These are phyloP conservation scores for Pandemis heparana DNA, from an alignment of 2,888 invertebrate genomes.

Conservation along the genomic window DNA sequence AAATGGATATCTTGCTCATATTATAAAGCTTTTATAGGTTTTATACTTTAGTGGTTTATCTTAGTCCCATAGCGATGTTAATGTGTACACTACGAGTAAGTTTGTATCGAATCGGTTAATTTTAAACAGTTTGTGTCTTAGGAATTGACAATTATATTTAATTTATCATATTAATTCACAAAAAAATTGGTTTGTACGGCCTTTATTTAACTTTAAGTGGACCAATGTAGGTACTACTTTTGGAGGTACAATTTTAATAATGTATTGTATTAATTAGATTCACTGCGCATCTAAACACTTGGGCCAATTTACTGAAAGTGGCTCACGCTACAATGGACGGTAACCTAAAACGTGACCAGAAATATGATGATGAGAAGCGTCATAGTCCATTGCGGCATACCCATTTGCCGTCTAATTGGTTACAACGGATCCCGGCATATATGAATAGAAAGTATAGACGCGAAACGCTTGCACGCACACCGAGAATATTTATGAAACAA, in stretches of 20 bases:
- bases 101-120: too few relatives aligned
- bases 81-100: too few relatives aligned
- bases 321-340: constrained; percentile 84
- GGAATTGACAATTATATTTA: too few relatives aligned
- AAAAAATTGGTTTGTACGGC: too few relatives aligned
- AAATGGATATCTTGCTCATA: not conserved
- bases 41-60: not conserved
- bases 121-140: too few relatives aligned
- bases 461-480: constrained; percentile 11
- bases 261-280: constrained; percentile 84
- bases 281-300: constrained; percentile 74
- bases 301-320: constrained; percentile 81
- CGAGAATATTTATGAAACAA: not conserved
- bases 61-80: too few relatives aligned
- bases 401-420: constrained; percentile 77
- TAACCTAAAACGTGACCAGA: constrained; percentile 82
- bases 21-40: not conserved
- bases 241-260: constrained; percentile 57
- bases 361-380: constrained; percentile 76
- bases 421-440: constrained; percentile 59
- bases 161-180: too few relatives aligned
- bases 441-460: constrained; percentile 34
- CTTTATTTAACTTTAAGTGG: too few relatives aligned
- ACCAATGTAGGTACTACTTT: not conserved
- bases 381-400: constrained; percentile 72